Base-by-base conservation (phyloP, 1,140 invertebrate species). In the Rhopalosiphum maidis region DNA sequence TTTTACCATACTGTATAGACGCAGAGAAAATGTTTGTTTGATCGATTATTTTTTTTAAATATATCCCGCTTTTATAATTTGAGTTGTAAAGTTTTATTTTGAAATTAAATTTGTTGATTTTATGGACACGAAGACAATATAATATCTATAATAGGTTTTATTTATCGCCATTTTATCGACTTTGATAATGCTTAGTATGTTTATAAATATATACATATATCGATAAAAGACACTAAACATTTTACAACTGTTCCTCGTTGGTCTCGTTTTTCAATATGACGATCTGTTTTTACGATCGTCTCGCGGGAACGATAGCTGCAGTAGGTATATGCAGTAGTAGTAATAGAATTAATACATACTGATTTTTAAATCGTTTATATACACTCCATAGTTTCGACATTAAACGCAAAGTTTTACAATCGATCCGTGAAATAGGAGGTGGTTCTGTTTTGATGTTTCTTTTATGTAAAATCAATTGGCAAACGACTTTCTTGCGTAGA, bases 231-330 rank as follows among this genome's bases (percentile, higher is more conserved):
- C 25, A 86, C 30, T 87, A 87, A 87, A 87, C 30, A 48, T 87
- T 87, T 48, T 87, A 87, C 86, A 46, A 48, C 86, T 87, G 25
- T 87, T 87, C 18, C 86, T 87, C n/a, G 48, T 87, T 48, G 11
- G 25, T 35, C 6, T 18, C 30, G 30, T n/a, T 21, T 46, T 87
- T 25, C 86, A n/a, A 87, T 87, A 87, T 41, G 23, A 85, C 15
- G 43, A n/a, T 48, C 46, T 51, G 30, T 51, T 48, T 87, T 48
- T 48, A n/a, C 22, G 43, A 48, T 85, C 37, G 41, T 85, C 77
- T 83, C 23, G 9, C 30, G 30, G 60, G 30, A 35, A 77, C n/a
- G 60, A 77, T 15, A 77, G 55, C 30, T n/a, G 11, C 60, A 77
- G 60, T 77, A n/a, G 15, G 30, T 18, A 18, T 60, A 30, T 77